These are phyloP conservation scores for Lamprotornis superbus DNA, from an alignment of 2,113 vertebrate genomes.

Conservation along the genomic window DNA sequence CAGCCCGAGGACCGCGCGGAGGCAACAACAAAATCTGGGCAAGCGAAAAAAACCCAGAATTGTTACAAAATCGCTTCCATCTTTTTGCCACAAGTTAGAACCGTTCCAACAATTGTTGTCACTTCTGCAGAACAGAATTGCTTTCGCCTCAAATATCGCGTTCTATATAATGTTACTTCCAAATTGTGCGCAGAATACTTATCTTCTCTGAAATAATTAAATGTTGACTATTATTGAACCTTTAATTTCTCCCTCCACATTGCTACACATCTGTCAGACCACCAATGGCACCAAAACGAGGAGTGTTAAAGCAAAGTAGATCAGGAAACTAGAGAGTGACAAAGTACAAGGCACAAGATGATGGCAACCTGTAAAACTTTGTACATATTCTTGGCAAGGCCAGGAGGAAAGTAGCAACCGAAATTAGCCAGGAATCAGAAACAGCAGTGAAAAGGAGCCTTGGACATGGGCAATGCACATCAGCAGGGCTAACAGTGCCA, in stretches of 20 bases:
- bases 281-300: not conserved
- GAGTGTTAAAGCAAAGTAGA: not conserved
- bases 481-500: not conserved
- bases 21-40: not conserved
- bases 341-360: not conserved
- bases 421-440: not conserved
- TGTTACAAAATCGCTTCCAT: not conserved
- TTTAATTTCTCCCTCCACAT: not conserved
- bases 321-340: not conserved
- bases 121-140: rapidly evolving
- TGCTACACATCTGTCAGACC: not conserved
- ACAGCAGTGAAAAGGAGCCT: not conserved
- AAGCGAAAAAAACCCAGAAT: not conserved
- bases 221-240: not conserved
- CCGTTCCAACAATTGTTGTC: not conserved
- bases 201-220: not conserved
- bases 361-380: not conserved
- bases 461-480: not conserved
- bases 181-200: rapidly evolving
- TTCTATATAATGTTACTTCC: rapidly evolving
- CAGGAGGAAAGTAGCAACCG: not conserved
- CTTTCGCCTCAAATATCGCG: rapidly evolving
- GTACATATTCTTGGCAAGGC: not conserved
- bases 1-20: not conserved
- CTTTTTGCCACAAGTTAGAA: not conserved